These are phyloP conservation scores for Gordius sp. DNA, from an alignment of 2,888 invertebrate genomes.

Conservation along the genomic window DNA sequence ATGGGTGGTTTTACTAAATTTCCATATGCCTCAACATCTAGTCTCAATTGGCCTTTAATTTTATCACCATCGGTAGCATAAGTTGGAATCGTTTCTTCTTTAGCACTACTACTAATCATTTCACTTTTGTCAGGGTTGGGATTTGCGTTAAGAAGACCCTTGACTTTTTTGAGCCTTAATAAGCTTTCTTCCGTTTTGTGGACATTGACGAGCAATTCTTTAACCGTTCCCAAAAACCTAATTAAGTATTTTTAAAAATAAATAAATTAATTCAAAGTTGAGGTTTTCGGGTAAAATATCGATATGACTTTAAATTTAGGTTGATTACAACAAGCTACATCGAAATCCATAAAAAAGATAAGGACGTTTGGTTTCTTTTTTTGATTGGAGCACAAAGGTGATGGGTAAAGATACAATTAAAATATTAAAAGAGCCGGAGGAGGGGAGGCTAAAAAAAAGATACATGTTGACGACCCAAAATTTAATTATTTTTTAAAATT, in stretches of 20 bases:
- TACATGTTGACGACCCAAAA: no score
- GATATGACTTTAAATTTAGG: no score
- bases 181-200: slow-evolving; percentile 4
- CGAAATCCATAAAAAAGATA: no score
- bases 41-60: neutral
- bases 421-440: no score
- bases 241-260: neutral
- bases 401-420: no score
- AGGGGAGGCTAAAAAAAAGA: no score
- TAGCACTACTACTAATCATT: no score
- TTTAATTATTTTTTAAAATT: no score
- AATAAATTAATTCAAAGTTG: neutral
- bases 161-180: neutral
- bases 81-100: neutral
- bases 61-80: neutral
- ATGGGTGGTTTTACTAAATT: neutral
- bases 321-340: no score
- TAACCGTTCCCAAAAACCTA: neutral
- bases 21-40: neutral
- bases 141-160: neutral
- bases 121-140: neutral
- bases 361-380: no score
- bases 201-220: neutral
- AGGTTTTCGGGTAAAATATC: no score
- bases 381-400: no score